A percentile compares a stretch with the other conserved stretches of the same genome.
Evolutionary conservation across 2,888 invertebrate species (phyloP).

Genomic region (Xestia sexstrigata): DNA sequence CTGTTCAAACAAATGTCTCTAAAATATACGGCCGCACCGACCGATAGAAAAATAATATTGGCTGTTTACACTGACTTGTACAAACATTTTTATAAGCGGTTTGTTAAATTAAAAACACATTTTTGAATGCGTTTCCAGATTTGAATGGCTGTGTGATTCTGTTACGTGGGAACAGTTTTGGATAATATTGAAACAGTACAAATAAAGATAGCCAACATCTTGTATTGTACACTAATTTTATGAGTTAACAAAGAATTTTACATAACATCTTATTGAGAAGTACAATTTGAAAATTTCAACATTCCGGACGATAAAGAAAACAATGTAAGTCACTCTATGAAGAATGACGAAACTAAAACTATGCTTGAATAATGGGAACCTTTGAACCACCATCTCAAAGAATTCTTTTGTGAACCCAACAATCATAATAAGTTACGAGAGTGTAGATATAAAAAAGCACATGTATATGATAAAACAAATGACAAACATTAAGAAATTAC

Average conservation of each 20-base stretch:
- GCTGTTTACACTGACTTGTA: slow-evolving; percentile 78
- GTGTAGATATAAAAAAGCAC: slow-evolving; percentile 66
- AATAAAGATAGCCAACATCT: slow-evolving; percentile 26
- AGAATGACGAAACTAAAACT: slow-evolving; percentile 17
- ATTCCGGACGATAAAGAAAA: not conserved
- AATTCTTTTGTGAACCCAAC: slow-evolving; percentile 37
- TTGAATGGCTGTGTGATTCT: slow-evolving; percentile 56
- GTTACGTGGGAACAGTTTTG: slow-evolving; percentile 60
- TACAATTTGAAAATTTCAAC: not conserved
- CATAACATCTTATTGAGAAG: not conserved
- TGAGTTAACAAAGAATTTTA: slow-evolving; percentile 5
- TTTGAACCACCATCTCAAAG: slow-evolving; percentile 37
- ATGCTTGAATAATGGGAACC: slow-evolving; percentile 17
- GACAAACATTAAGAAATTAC: slow-evolving; percentile 74
- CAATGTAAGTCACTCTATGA: not conserved
- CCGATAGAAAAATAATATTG: slow-evolving; percentile 74
- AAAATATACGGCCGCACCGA: slow-evolving; percentile 70
- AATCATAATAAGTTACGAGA: slow-evolving; percentile 43
- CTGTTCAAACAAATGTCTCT: slow-evolving; percentile 82
- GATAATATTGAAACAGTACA: slow-evolving; percentile 29
- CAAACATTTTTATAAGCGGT: slow-evolving; percentile 78
- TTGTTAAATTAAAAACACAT: slow-evolving; percentile 74
- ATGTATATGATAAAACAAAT: slow-evolving; percentile 72
- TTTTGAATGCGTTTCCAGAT: slow-evolving; percentile 65
- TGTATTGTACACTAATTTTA: slow-evolving; percentile 18